Evolutionary conservation across 1,140 invertebrate species (phyloP).

Genomic region (Drosophila grimshawi): DNA sequence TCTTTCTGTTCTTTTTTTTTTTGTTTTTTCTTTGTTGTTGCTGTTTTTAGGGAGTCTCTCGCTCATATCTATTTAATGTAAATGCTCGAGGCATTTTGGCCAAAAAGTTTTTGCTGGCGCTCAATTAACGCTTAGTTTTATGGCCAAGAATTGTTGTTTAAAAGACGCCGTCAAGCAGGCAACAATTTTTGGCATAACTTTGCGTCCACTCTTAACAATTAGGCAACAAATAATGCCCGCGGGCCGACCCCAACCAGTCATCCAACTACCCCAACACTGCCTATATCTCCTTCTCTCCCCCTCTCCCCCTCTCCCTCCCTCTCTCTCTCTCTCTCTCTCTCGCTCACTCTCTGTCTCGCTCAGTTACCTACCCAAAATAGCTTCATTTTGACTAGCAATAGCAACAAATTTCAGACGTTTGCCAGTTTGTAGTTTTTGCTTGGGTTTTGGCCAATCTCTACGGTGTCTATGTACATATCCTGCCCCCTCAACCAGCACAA

Average conservation of each 20-base stretch:
- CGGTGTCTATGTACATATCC: conserved; percentile 1
- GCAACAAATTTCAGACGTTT: conserved; percentile 22
- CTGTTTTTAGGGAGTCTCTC: not conserved
- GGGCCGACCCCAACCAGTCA: no score
- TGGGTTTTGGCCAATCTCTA: not conserved
- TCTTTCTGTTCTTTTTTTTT: conserved; percentile 11
- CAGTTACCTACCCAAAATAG: conserved; percentile 50
- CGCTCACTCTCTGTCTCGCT: not conserved
- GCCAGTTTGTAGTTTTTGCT: conserved; percentile 20
- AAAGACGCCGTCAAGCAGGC: conserved; percentile 47
- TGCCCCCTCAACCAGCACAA: not conserved
- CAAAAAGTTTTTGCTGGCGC: conserved; percentile 41
- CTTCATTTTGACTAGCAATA: conserved; percentile 58
- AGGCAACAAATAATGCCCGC: conserved; percentile 22
- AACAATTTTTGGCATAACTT: conserved; percentile 50
- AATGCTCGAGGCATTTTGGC: conserved; percentile 40
- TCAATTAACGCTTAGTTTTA: conserved; percentile 55
- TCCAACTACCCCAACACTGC: no score
- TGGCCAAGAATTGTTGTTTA: conserved; percentile 42
- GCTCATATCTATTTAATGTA: conserved; percentile 50
- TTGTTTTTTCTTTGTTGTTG: not conserved
- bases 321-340: not conserved
- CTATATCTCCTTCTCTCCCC: not conserved
- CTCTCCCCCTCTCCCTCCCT: not conserved
- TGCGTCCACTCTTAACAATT: conserved; percentile 16